Evolutionary conservation across 2,113 vertebrate species (phyloP), one percentile per base, ranked within the genome.

Genomic region (Charadrius vociferus): DNA sequence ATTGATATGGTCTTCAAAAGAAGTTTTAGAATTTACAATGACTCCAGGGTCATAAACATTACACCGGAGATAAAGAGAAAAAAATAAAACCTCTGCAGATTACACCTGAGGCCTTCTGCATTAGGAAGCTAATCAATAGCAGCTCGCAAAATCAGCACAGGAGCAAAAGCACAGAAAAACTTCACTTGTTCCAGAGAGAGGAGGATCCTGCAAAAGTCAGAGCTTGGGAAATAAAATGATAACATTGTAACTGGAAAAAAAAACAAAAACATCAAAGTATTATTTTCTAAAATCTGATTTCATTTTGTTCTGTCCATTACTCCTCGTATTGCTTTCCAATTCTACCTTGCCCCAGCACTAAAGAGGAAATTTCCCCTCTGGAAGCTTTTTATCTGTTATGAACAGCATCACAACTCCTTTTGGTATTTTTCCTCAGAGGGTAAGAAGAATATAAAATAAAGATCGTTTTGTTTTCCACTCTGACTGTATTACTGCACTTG

Each of bases 401-500:
- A 96, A 92, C 81, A 94, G 34, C 56, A 89, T 86, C 96, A 89
- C 70, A 95, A 95, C 45, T 96, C 83, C 65, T 97, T 94, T 85
- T 87, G 77, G 77, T 94, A 89, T 94, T 95, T 97, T 95, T 95
- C 94, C 94, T 96, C 82, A 88, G 94, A 97, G 96, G 91, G 52
- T 87, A 93, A 89, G 86, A 95, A 93, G 71, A 89, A 88, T 93
- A 96, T 92, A 96, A 97, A 97, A 85, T 90, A 94, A 96, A 85
- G 92, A 97, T 95, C 41, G 0, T 79, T 96, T 95, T 97, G 91
- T 97, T 97, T 97, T 95, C 83, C n/a, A 45, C 52, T 81, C 86
- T 96, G 93, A 95, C 95, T 96, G 82, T 91, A 91, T 97, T 95
- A 95, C 80, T 95, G 73, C 91, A 93, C 96, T 95, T 89, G 97